phyloP scores from a whole-genome alignment of 2,113 vertebrate species.

The Petrocephalus microphthalmus region DNA sequence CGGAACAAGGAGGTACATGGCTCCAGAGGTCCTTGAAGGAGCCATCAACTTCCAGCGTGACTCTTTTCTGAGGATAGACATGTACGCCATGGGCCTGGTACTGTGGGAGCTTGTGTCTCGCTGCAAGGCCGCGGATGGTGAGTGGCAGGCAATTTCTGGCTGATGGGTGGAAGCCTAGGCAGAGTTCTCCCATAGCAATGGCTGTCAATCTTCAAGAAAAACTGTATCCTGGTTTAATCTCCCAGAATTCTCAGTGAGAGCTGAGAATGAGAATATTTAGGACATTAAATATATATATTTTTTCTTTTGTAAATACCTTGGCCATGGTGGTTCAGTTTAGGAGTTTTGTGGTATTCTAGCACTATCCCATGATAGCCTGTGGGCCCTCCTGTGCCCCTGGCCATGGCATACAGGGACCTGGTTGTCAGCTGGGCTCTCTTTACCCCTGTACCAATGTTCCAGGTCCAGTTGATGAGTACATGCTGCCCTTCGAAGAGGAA shows the following conservation, averaged over 20 bases:
- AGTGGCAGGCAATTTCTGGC: conserved; percentile 31
- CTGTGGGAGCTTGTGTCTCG: conserved; percentile 91
- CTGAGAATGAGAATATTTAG: background rate
- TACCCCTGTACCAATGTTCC: background rate
- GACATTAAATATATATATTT: background rate
- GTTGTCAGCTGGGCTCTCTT: too few relatives aligned
- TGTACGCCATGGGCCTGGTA: conserved; percentile 92
- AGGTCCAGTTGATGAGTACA: conserved; percentile 89
- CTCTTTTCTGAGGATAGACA: conserved; percentile 91
- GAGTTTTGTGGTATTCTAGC: background rate
- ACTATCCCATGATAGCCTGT: background rate
- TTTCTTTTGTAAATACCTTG: background rate
- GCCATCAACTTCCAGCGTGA: conserved; percentile 97
- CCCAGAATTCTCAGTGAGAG: background rate
- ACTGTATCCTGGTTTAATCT: too few relatives aligned
- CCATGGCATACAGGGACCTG: background rate
- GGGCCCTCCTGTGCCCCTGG: background rate
- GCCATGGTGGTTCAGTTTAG: background rate
- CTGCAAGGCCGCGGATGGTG: conserved; percentile 84
- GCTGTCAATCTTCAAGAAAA: too few relatives aligned
- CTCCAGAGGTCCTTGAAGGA: conserved; percentile 91
- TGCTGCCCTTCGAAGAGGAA: conserved; percentile 94
- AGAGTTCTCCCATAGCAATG: background rate
- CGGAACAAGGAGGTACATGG: conserved; percentile 92
- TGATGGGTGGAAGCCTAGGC: background rate